Conservation (phyloP, 92 coral and sea anemone species). For the Palythoa grandis region DNA sequence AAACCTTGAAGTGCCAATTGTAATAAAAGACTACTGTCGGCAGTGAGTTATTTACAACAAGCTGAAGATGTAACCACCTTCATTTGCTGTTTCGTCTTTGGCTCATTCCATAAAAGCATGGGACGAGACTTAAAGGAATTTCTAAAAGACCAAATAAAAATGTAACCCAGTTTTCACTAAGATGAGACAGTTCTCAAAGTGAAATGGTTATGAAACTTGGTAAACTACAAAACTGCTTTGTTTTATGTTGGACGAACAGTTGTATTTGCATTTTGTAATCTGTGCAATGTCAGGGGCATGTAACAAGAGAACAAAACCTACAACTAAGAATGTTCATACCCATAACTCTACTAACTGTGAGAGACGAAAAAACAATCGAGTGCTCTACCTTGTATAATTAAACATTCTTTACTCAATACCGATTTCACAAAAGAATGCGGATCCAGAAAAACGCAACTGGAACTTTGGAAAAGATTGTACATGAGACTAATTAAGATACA, state of each 20-base stretch:
- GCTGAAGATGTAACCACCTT: not conserved
- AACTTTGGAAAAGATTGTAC: too few relatives aligned
- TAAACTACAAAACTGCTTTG: too few relatives aligned
- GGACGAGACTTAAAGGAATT: not conserved
- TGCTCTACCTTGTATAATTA: too few relatives aligned
- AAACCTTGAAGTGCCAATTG: not conserved
- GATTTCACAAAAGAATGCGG: not conserved
- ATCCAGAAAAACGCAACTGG: not conserved
- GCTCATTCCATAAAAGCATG: not conserved
- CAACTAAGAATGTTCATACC: too few relatives aligned
- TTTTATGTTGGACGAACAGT: too few relatives aligned
- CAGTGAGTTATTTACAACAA: conserved; percentile 20
- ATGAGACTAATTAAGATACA: not conserved
- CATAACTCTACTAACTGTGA: too few relatives aligned
- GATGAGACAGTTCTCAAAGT: not conserved
- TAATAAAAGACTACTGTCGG: not conserved
- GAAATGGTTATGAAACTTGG: too few relatives aligned
- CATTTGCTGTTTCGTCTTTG: not conserved
- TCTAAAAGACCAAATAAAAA: not conserved
- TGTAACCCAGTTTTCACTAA: not conserved
- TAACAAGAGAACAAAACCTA: too few relatives aligned
- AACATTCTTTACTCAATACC: too few relatives aligned
- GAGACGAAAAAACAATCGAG: too few relatives aligned
- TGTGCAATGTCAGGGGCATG: too few relatives aligned
- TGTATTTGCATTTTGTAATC: too few relatives aligned